Evolutionary conservation across 2,797 vertebrate species (phyloP).

Genomic region (Clarias laeviceps): DNA sequence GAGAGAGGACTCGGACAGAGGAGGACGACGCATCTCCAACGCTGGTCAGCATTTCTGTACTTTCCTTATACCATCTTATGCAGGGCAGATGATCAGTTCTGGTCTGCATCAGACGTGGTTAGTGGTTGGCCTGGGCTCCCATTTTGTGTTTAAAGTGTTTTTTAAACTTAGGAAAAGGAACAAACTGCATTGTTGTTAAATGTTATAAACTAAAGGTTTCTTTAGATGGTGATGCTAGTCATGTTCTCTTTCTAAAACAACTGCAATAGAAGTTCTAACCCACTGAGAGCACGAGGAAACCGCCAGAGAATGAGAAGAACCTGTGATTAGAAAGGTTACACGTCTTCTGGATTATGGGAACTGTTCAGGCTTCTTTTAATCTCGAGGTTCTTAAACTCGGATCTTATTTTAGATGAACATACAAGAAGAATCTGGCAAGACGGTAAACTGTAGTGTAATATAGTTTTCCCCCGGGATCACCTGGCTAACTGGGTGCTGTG

Average conservation of each 20-base stretch:
- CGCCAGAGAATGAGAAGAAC: neutral
- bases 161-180: neutral
- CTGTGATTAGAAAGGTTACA: neutral
- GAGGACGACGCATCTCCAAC: slow-evolving; percentile 87
- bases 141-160: no score
- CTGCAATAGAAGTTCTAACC: neutral
- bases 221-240: neutral
- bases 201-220: neutral
- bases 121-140: neutral
- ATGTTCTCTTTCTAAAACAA: neutral
- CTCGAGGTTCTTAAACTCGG: no score
- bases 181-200: neutral
- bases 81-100: neutral
- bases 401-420: no score
- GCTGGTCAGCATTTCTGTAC: slow-evolving; percentile 81
- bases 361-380: neutral
- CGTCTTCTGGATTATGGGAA: neutral
- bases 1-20: slow-evolving; percentile 93
- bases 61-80: neutral
- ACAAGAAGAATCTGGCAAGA: no score
- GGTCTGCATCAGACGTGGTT: neutral
- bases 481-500: no score
- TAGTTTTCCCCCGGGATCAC: no score
- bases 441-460: no score
- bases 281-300: neutral